Evolutionary conservation across 1,140 invertebrate species (phyloP), one percentile per base, ranked within the genome.

Genomic region (Drosophila kanapiae): DNA sequence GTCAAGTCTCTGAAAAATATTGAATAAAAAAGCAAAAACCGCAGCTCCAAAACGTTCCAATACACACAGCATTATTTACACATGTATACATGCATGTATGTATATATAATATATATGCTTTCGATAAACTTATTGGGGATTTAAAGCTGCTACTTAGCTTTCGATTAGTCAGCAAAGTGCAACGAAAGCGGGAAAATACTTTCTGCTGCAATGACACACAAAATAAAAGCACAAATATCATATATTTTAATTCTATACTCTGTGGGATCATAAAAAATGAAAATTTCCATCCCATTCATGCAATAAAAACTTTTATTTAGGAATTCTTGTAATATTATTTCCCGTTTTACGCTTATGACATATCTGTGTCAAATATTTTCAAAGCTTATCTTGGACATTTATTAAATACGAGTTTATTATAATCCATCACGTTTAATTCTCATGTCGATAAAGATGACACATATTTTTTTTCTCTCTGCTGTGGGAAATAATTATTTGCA

Each of bases 141-240:
- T 51, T 64, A 68, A 45, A 54, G 60, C 59, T 64, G 35, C 16
- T 47, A 40, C 14, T 67, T 43, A 67, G 47, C 47, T 67, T 65
- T 68, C 6, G 65, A 67, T 69, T 69, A 67, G 62, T 69, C 67
- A 69, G 67, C 67, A 33, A 38, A 43, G n/a, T 63, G 63, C 40
- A 37, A 35, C 61, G 42, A n/a, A 64, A 45, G 58, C 13, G 31
- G 23, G 31, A 31, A 45, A 45, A 61, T 61, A 43, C 33, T 59
- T 59, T 60, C 18, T 35, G 7, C 31, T 29, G 18, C 40, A 45
- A 29, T 35, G 33, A 16, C 31, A 18, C n/a, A n/a, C 4, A 38
- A 38, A 62, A 53, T 65, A 51, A 35, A 13, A 51, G 27, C 1
- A 18, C 14, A 14, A 16, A 18, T 6, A 16, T 5, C 1, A 27